Evolutionary conservation across 2,888 invertebrate genomes (phyloP).

Genomic region (Hyppa rectilinea): DNA sequence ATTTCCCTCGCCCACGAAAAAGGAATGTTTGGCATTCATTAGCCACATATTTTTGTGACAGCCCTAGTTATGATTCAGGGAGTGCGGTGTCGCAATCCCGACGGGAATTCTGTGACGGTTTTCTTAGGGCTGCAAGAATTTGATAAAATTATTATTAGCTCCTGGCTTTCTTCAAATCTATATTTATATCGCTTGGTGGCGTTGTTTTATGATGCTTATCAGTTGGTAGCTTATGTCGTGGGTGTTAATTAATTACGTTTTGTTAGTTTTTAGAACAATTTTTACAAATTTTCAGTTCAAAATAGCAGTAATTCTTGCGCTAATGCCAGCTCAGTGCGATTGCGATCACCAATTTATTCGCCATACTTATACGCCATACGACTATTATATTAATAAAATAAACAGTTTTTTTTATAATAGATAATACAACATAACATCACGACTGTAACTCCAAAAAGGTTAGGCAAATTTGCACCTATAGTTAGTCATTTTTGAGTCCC

Average conservation of each 20-base stretch:
- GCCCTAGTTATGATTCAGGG: slow-evolving; percentile 50
- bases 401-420: too few relatives aligned
- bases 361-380: too few relatives aligned
- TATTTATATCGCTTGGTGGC: slow-evolving; percentile 21
- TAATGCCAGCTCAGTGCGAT: not conserved
- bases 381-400: too few relatives aligned
- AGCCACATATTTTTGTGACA: slow-evolving; percentile 55
- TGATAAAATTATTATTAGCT: slow-evolving; percentile 40
- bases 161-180: slow-evolving; percentile 16
- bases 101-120: slow-evolving; percentile 26
- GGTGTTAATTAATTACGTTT: too few relatives aligned
- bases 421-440: too few relatives aligned
- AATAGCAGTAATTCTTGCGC: too few relatives aligned
- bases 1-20: slow-evolving; percentile 5
- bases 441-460: too few relatives aligned
- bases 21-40: slow-evolving; percentile 49
- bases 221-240: not conserved
- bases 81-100: slow-evolving; percentile 32
- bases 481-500: too few relatives aligned
- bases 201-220: not conserved
- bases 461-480: too few relatives aligned
- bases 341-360: not conserved
- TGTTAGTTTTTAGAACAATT: not conserved
- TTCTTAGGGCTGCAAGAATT: slow-evolving; percentile 31
- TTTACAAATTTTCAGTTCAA: not conserved